Percentiles rank a stretch among this genome's conserved stretches.
Conservation (phyloP, 2,888 invertebrate species). For the Drosophila flavopinicola region DNA sequence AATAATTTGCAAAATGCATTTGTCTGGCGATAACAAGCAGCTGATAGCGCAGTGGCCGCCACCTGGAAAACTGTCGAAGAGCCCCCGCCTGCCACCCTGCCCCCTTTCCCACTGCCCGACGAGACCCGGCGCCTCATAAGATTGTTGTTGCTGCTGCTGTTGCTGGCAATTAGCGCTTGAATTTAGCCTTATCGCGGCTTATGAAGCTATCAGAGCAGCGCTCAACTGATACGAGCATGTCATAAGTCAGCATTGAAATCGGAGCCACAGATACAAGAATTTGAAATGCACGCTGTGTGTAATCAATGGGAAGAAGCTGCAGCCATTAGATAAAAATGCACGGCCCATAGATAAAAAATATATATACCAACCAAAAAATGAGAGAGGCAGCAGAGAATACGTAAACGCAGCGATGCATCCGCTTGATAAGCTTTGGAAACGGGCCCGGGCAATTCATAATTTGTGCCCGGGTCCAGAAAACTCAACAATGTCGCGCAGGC, state of each 20-base stretch:
- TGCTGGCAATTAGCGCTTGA: conserved; percentile 69
- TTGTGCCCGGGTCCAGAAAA: conserved; percentile 23
- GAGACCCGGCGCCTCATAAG: conserved; percentile 43
- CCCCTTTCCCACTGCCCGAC: neutral
- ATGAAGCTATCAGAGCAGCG: conserved; percentile 66
- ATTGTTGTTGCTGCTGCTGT: conserved; percentile 4
- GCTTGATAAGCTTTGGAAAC: conserved; percentile 52
- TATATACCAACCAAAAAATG: conserved; percentile 7
- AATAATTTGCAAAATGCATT: conserved; percentile 81
- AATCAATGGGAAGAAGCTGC: conserved; percentile 71
- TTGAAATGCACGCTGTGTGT: conserved; percentile 44
- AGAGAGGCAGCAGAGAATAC: neutral
- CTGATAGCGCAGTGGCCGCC: conserved; percentile 63
- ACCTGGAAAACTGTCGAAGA: conserved; percentile 53
- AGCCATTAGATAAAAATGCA: conserved; percentile 70
- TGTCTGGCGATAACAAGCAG: conserved; percentile 78
- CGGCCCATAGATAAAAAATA: conserved; percentile 66
- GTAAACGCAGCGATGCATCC: conserved; percentile 70
- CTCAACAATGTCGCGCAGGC: conserved; percentile 71
- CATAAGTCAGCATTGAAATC: conserved; percentile 75
- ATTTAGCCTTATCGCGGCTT: conserved; percentile 65
- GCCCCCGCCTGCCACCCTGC: too few relatives aligned
- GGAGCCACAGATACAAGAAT: conserved; percentile 47
- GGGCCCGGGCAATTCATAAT: conserved; percentile 68
- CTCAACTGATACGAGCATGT: conserved; percentile 50